Base-by-base conservation (phyloP, 2,888 invertebrate species). In the Lycaena phlaeas region DNA sequence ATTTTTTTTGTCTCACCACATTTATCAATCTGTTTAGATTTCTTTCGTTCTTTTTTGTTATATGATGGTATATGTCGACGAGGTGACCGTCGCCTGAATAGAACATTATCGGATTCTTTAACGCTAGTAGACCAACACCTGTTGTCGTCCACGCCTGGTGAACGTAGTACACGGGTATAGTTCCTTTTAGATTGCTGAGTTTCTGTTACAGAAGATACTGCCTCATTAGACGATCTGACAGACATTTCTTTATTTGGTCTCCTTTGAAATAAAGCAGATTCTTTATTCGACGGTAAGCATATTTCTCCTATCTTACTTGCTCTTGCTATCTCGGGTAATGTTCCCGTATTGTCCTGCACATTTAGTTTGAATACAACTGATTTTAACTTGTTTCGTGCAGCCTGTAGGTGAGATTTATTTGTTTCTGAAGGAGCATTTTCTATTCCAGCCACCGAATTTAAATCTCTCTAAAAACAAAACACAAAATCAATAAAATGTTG, bases 211-310 rank as follows among this genome's bases (percentile, higher is more conserved):
- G 27, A 41, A 22, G 27, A 42, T 27, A 45, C 22, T 14, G 45
- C n/a, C 29, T 42, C 30, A 4, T 42, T 45, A 5, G 62, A 61
- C 0, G 67, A 59, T 38, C 45, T 14, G 7, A 62, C 57, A 12
- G 43, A 38, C 12, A 9, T 34, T 17, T 5, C 17, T 50, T 53
- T 65, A 36, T 75, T 71, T 18, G 81, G 78, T 42, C 82, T 58
- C 44, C 79, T 68, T 52, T 82, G 79, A 51, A 81, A 82, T 36
- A 82, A 58, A 1, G 77, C 77, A 2, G 81, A 76, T 48, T 79
- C 79, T 49, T 77, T 79, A 46, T 71, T 71, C 12, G 76, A 76
- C 5, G 71, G 64, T 26, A 70, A 66, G 38, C 69, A 69, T 9
- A 61, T 50, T 41, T 67, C 72, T 50, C 70, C 70, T 14, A 64